These are phyloP conservation scores for Holacanthella duospinosa DNA, from an alignment of 2,888 invertebrate genomes.

Conservation along the genomic window DNA sequence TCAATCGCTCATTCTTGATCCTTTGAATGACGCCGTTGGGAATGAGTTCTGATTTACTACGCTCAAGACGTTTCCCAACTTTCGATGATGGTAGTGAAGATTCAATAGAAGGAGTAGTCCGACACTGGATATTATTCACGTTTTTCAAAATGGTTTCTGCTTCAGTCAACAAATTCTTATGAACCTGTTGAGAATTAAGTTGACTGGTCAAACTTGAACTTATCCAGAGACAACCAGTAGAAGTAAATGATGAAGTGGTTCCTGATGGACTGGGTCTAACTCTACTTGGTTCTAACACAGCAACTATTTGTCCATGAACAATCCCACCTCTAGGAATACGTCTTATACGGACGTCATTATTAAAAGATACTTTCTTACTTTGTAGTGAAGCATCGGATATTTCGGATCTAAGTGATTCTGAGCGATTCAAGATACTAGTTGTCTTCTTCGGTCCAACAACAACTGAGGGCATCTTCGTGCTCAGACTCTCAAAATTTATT, in stretches of 20 bases:
- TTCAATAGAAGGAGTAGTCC: background rate
- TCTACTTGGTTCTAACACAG: slow-evolving; percentile 19
- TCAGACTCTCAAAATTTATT: background rate
- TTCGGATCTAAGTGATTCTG: slow-evolving; percentile 28
- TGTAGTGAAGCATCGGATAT: slow-evolving; percentile 23
- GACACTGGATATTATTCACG: slow-evolving; percentile 60
- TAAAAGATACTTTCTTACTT: slow-evolving; percentile 62
- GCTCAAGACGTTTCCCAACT: background rate
- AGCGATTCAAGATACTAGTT: slow-evolving; percentile 12
- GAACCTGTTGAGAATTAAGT: slow-evolving; percentile 47
- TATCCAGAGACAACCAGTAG: slow-evolving; percentile 39
- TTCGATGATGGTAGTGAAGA: background rate
- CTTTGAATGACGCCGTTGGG: no score
- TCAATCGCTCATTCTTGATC: no score
- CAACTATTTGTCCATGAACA: slow-evolving; percentile 1
- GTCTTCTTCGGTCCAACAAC: background rate
- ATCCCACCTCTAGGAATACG: slow-evolving; percentile 50
- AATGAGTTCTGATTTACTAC: background rate
- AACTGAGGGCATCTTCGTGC: slow-evolving; percentile 3
- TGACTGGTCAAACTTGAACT: slow-evolving; percentile 41
- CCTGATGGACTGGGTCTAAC: slow-evolving; percentile 45
- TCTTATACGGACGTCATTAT: slow-evolving; percentile 81
- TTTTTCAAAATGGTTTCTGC: slow-evolving; percentile 49
- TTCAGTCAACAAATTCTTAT: slow-evolving; percentile 62
- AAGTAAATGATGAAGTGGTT: background rate